These are phyloP conservation scores for Batillaria attramentaria DNA, from an alignment of 1,140 invertebrate genomes.

Conservation along the genomic window DNA sequence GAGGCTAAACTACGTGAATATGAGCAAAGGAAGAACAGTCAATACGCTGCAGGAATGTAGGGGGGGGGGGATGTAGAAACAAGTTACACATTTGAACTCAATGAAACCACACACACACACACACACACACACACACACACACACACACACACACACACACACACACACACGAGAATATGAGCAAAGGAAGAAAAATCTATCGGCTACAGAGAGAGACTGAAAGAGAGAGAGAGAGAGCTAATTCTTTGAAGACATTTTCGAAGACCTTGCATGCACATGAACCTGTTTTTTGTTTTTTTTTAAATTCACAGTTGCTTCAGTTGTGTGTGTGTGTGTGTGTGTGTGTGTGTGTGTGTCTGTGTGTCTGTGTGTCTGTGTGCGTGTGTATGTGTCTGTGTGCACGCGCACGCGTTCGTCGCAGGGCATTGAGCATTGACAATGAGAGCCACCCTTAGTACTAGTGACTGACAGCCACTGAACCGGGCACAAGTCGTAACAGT, in stretches of 20 bases:
- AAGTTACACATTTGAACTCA: neutral
- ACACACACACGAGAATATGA: neutral
- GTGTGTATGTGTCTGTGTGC: too few relatives aligned
- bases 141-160: neutral
- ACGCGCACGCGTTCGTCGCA: neutral
- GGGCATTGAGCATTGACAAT: neutral
- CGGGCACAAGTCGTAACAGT: neutral
- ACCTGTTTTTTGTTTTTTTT: neutral
- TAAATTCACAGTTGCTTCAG: neutral
- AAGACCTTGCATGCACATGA: neutral
- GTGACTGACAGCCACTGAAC: neutral
- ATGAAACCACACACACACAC: constrained; percentile 13
- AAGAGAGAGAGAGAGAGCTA: neutral
- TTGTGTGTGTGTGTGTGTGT: neutral
- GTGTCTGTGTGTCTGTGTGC: neutral
- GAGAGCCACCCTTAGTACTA: neutral
- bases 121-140: constrained; percentile 21
- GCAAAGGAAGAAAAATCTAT: neutral
- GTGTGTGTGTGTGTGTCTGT: neutral
- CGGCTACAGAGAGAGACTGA: neutral
- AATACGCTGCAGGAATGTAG: too few relatives aligned
- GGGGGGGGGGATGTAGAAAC: neutral
- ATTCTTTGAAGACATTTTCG: neutral
- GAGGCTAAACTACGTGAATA: too few relatives aligned
- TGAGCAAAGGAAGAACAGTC: too few relatives aligned